phyloP scores from a whole-genome alignment of 2,113 vertebrate genomes.

The Gopherus flavomarginatus region DNA sequence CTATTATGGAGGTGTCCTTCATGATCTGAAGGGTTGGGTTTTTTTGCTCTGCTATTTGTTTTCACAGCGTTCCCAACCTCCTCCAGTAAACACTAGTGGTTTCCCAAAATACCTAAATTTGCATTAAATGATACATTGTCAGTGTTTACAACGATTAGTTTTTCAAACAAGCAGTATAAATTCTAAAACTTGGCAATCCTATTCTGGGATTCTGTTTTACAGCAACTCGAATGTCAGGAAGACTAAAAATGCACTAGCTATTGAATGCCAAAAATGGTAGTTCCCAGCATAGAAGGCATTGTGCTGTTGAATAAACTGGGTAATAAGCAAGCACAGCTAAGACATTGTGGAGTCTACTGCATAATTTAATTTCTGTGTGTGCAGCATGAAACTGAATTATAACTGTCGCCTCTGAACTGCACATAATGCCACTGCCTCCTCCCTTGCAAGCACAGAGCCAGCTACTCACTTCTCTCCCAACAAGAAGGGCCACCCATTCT shows the following conservation, averaged over 20 bases:
- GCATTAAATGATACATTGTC: neutral
- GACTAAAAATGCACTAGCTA: slow-evolving; percentile 15
- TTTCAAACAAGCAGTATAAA: neutral
- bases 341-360: neutral
- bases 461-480: neutral
- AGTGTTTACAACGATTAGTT: neutral
- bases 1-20: neutral
- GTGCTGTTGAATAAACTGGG: neutral
- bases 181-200: neutral
- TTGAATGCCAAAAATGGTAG: slow-evolving; percentile 10
- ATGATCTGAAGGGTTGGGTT: neutral
- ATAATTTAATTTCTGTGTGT: neutral
- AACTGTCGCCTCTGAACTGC: neutral
- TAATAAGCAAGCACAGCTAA: slow-evolving; percentile 15
- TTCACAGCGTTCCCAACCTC: neutral
- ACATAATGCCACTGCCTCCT: neutral
- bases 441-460: slow-evolving; percentile 6
- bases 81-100: neutral
- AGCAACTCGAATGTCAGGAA: neutral
- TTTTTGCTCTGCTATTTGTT: neutral
- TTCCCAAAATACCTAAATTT: neutral
- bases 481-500: neutral
- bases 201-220: neutral
- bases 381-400: slow-evolving; percentile 23
- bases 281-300: neutral